A percentile compares a stretch with the other conserved stretches of the same genome.
Evolutionary conservation across 2,113 vertebrate genomes (phyloP).

Genomic region (Leucoraja erinaceus): DNA sequence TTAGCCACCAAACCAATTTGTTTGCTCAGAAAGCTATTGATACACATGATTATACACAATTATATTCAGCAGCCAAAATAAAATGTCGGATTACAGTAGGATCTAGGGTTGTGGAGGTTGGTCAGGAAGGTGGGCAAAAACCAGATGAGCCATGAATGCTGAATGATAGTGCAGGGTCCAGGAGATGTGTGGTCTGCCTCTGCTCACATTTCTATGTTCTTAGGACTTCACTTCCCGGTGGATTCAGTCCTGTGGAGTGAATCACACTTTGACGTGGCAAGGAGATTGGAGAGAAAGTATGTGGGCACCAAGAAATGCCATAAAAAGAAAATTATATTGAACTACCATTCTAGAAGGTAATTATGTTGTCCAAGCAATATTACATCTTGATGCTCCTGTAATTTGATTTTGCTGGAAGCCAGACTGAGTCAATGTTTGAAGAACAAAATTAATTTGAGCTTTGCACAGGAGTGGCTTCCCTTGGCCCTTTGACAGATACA

Average conservation of each 20-base stretch:
- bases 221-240: background rate
- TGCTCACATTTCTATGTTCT: too few species aligned
- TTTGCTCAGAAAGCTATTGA: too few species aligned
- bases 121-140: too few species aligned
- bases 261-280: background rate
- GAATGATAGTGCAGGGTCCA: too few species aligned
- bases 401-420: background rate
- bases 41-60: too few species aligned
- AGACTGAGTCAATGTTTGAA: background rate
- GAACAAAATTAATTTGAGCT: background rate
- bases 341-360: background rate
- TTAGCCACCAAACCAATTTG: too few species aligned
- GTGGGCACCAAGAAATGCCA: background rate
- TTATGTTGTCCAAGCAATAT: background rate
- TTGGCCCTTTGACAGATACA: background rate
- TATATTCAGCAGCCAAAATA: too few species aligned
- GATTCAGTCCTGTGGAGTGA: background rate
- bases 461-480: background rate
- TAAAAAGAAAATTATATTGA: background rate
- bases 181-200: too few species aligned
- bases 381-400: background rate
- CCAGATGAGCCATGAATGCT: too few species aligned
- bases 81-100: too few species aligned
- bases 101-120: too few species aligned
- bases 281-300: background rate